Evolutionary conservation across 2,888 invertebrate species (phyloP).

Genomic region (Volucella zonaria): DNA sequence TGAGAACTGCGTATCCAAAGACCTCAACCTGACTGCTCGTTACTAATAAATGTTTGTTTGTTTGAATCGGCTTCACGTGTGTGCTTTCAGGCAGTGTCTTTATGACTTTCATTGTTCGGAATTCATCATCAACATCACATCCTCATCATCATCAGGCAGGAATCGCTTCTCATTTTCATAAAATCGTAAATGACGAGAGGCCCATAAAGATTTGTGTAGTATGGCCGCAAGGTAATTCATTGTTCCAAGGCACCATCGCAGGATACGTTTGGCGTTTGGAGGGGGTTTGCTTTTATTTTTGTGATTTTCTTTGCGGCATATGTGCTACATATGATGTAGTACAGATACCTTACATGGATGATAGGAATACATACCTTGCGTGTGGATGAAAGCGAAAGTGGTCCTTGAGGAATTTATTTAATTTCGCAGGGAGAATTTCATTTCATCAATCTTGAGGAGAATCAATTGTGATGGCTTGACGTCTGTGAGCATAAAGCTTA

Average conservation of each 20-base stretch:
- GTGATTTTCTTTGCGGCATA: conserved; percentile 28
- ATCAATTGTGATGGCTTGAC: conserved; percentile 69
- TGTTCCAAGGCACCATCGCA: neutral
- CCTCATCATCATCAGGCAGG: conserved; percentile 41
- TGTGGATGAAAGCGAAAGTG: conserved; percentile 36
- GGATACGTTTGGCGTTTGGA: neutral
- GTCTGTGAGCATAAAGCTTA: conserved; percentile 19
- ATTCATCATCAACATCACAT: conserved; percentile 51
- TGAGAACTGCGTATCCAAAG: neutral
- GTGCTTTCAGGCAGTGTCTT: conserved; percentile 3
- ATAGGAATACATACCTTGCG: conserved; percentile 38
- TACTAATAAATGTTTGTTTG: conserved; percentile 27
- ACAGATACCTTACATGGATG: neutral
- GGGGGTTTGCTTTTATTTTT: neutral
- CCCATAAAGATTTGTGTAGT: conserved; percentile 40
- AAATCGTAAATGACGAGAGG: conserved; percentile 55
- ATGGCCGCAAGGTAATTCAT: conserved; percentile 52
- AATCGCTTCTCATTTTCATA: conserved; percentile 58
- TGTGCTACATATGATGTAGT: conserved; percentile 50
- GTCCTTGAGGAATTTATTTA: conserved; percentile 69
- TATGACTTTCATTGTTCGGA: conserved; percentile 35
- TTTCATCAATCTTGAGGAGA: conserved; percentile 67
- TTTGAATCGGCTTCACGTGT: conserved; percentile 2
- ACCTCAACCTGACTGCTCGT: neutral
- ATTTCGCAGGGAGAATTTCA: conserved; percentile 55